Evolutionary conservation across 35 echinoderm and acorn worm genomes (phyloP).

Genomic region (Holothuria glaberrima): DNA sequence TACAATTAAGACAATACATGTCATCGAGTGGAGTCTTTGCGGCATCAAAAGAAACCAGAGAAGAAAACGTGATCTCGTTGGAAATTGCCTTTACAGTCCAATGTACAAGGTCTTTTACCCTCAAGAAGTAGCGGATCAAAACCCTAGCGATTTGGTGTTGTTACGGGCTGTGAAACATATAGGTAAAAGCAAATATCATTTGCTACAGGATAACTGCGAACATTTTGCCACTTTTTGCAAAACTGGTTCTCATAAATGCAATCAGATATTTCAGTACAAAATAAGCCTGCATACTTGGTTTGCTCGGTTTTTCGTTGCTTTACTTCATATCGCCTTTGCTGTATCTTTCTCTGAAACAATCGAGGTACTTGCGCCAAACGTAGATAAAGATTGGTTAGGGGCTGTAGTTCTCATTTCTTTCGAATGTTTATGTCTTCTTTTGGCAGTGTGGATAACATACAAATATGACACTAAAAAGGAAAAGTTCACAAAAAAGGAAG

Average conservation of each 20-base stretch:
- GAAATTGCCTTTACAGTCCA: not conserved
- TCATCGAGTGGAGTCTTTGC: conserved; percentile 35
- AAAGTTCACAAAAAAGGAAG: not conserved
- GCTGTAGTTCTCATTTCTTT: not conserved
- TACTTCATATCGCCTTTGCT: not conserved
- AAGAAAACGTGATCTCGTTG: not conserved
- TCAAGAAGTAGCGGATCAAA: conserved; percentile 5
- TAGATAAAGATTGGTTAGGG: not conserved
- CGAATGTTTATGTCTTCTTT: not conserved
- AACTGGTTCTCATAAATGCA: conserved; percentile 14
- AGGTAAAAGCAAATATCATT: conserved; percentile 15
- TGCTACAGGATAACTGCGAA: conserved; percentile 61
- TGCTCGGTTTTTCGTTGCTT: not conserved
- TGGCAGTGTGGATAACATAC: not conserved
- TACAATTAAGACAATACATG: not conserved
- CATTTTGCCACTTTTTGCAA: conserved; percentile 54
- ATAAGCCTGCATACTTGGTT: not conserved
- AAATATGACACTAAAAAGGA: not conserved
- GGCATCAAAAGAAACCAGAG: not conserved
- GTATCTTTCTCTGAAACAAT: not conserved
- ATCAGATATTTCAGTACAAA: conserved; percentile 8
- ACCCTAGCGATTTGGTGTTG: conserved; percentile 33
- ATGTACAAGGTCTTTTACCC: conserved; percentile 50
- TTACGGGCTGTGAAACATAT: not conserved
- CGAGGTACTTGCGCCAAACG: not conserved